These are phyloP conservation scores for Apogon hyalosoma DNA, from an alignment of 2,797 vertebrate genomes.

Conservation along the genomic window DNA sequence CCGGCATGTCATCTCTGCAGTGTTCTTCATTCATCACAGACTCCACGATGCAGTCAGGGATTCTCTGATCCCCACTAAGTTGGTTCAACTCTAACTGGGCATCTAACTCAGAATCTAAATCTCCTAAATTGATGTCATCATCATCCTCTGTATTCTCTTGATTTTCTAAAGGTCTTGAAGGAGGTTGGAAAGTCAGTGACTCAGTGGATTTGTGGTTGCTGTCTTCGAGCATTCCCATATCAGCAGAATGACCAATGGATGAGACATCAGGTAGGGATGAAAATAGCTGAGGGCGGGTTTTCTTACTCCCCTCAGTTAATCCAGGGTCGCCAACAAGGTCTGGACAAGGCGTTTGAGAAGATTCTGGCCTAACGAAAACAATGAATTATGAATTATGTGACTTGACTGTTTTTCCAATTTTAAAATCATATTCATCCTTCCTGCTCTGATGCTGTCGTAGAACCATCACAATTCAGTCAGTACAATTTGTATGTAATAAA, in stretches of 20 bases:
- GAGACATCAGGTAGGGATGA: constrained; percentile 84
- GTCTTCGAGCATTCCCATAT: constrained; percentile 23
- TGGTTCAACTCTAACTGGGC: constrained; percentile 24
- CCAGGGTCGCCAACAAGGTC: constrained; percentile 78
- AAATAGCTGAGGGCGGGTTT: constrained; percentile 60
- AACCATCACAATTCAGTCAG: too few species aligned
- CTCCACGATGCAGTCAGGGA: constrained; percentile 77
- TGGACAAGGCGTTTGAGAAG: constrained; percentile 64
- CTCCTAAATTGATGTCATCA: constrained; percentile 44
- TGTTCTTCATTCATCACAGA: constrained; percentile 69
- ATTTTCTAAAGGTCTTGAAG: constrained; percentile 7
- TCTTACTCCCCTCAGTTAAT: constrained; percentile 46
- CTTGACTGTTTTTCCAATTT: too few species aligned
- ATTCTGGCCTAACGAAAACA: constrained; percentile 49
- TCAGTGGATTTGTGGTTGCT: constrained; percentile 52
- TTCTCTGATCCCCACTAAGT: constrained; percentile 39
- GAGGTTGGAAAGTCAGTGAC: constrained; percentile 48
- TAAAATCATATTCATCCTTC: too few species aligned
- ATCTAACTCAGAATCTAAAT: constrained; percentile 62
- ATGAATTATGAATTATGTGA: not conserved
- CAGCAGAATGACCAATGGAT: constrained; percentile 52
- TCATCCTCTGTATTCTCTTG: constrained; percentile 14
- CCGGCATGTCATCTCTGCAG: constrained; percentile 53
- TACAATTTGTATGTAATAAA: too few species aligned
- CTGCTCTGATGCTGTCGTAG: too few species aligned